Conservation (phyloP, 2,797 vertebrate genomes). For the Brotogeris chrysoptera region DNA sequence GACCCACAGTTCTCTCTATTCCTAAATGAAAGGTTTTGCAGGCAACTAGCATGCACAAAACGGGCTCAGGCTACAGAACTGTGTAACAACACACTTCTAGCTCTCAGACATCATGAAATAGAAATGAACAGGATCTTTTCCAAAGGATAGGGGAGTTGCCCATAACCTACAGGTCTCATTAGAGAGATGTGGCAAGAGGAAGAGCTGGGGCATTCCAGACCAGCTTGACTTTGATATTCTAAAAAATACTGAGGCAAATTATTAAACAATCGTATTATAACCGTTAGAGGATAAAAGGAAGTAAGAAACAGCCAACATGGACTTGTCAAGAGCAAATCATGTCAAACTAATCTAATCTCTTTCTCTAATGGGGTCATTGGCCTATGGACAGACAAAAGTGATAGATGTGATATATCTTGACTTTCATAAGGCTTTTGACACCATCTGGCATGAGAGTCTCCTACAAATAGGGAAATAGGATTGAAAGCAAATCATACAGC, state of each 20-base stretch:
- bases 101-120: background rate
- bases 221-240: background rate
- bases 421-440: slow-evolving; percentile 34
- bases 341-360: slow-evolving; percentile 41
- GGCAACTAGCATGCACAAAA: background rate
- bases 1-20: rapidly evolving
- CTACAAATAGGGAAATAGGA: background rate
- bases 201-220: background rate
- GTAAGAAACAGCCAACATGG: background rate
- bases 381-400: slow-evolving; percentile 27
- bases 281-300: background rate
- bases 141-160: background rate
- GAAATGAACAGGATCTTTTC: background rate
- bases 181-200: background rate
- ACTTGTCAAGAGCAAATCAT: slow-evolving; percentile 36
- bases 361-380: slow-evolving; percentile 45
- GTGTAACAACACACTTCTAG: rapidly evolving
- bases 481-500: slow-evolving; percentile 8
- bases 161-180: background rate
- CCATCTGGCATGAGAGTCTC: background rate
- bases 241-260: background rate
- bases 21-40: rapidly evolving
- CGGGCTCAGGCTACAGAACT: background rate
- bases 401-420: slow-evolving; percentile 24
- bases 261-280: background rate